phyloP scores from a whole-genome alignment of 2,888 invertebrate genomes.

The Hydroisotoma schaefferi region DNA sequence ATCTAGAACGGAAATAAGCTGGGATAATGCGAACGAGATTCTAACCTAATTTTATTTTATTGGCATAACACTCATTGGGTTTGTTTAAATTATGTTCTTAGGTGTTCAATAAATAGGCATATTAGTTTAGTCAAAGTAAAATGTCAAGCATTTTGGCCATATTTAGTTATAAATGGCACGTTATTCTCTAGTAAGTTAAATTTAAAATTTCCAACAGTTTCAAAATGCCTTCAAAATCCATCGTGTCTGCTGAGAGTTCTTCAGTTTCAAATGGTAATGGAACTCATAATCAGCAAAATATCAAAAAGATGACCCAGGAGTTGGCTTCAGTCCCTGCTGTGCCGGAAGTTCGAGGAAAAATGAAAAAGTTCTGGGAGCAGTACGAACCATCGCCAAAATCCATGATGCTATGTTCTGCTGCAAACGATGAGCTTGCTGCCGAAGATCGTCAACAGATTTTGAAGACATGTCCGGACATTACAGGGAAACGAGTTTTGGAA shows the following conservation, averaged over 20 bases:
- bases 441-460: constrained; percentile 55
- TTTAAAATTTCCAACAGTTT: no score
- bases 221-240: background rate
- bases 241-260: background rate
- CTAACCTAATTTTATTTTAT: no score
- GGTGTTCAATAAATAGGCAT: no score
- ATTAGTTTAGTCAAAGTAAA: no score
- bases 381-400: constrained; percentile 52
- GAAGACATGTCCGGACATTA: constrained; percentile 53
- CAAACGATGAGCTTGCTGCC: constrained; percentile 51
- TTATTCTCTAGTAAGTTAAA: no score
- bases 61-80: no score
- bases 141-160: no score
- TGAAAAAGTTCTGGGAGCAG: constrained; percentile 50
- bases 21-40: no score
- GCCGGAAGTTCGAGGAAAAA: constrained; percentile 41
- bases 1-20: no score
- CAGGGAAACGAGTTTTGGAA: constrained; percentile 55
- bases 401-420: constrained; percentile 56
- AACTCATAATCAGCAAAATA: background rate
- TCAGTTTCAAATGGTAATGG: background rate
- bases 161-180: no score
- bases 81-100: no score
- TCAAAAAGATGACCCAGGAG: no score
- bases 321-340: background rate